Evolutionary conservation across 2,113 vertebrate genomes (phyloP).

Genomic region (Aphelocoma coerulescens): DNA sequence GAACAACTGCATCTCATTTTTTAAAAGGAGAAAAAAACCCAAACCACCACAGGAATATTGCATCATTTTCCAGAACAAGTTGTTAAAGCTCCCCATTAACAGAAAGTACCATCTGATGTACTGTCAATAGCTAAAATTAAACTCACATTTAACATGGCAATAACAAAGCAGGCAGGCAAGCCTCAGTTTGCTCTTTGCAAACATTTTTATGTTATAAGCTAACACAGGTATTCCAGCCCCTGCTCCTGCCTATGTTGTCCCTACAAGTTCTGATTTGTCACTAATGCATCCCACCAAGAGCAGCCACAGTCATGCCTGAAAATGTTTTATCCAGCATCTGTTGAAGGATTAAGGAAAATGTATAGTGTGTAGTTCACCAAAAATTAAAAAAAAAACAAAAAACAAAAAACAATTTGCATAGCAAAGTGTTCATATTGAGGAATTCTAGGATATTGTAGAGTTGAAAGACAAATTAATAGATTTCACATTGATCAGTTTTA

Average conservation of each 20-base stretch:
- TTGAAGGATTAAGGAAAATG: background rate
- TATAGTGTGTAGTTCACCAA: background rate
- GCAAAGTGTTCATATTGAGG: background rate
- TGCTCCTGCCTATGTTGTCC: background rate
- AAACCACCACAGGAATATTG: background rate
- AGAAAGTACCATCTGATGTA: background rate
- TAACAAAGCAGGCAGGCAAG: background rate
- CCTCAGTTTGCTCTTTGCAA: background rate
- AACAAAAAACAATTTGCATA: background rate
- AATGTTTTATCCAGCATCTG: conserved; percentile 15
- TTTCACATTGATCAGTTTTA: background rate
- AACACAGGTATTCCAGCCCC: background rate
- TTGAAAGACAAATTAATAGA: background rate
- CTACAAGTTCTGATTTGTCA: background rate
- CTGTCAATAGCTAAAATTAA: conserved; percentile 4
- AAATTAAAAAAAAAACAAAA: background rate
- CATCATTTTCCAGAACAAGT: background rate
- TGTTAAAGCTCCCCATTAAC: background rate
- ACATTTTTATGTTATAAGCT: background rate
- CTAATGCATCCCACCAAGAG: background rate
- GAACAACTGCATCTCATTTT: background rate
- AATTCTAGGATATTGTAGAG: background rate
- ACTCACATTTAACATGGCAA: background rate
- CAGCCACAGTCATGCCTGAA: background rate
- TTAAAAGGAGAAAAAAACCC: background rate